phyloP scores from a whole-genome alignment of 2,797 vertebrate species.

The Girardinus metallicus region DNA sequence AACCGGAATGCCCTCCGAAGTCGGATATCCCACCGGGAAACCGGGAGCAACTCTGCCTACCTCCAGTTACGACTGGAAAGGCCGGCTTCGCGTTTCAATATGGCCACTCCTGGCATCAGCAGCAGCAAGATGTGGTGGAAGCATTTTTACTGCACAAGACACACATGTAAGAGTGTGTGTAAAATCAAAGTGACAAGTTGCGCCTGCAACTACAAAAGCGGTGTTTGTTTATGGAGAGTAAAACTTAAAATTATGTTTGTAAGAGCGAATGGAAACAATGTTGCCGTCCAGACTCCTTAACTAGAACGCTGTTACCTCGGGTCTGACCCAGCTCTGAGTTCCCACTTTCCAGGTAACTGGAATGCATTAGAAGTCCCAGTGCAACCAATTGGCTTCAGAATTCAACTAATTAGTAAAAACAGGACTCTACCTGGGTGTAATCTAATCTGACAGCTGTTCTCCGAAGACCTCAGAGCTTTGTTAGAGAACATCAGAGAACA shows the following conservation, averaged over 20 bases:
- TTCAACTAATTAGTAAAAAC: not conserved
- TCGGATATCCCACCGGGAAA: not conserved
- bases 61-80: not conserved
- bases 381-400: slow-evolving; percentile 1
- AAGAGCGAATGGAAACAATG: not conserved
- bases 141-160: not conserved
- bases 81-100: not conserved
- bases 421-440: not conserved
- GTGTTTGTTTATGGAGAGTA: not conserved
- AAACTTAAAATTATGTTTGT: not conserved
- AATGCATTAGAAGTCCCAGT: not conserved
- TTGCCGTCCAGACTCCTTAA: not conserved
- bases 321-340: not conserved
- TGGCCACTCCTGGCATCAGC: not conserved
- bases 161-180: not conserved
- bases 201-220: not conserved
- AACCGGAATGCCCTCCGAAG: too few relatives aligned
- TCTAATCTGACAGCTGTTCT: not conserved
- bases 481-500: not conserved
- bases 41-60: not conserved
- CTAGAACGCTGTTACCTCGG: not conserved
- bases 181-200: not conserved
- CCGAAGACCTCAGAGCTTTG: not conserved
- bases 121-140: not conserved
- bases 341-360: not conserved